Evolutionary conservation across 2,888 invertebrate species (phyloP), one percentile per base, ranked within the genome.

Genomic region (Creontiades dilutus): DNA sequence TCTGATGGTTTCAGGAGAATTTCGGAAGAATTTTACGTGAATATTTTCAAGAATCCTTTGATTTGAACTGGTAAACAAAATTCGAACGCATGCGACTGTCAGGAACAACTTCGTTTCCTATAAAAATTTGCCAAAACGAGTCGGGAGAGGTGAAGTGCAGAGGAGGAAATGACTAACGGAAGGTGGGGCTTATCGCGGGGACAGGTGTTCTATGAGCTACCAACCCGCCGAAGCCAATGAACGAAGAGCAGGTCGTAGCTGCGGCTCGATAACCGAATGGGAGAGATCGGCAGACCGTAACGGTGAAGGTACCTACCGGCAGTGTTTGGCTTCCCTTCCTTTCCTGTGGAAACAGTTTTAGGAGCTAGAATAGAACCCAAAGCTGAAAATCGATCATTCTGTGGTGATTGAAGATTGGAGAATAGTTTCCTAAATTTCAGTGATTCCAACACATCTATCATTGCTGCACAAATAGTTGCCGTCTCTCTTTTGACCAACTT

Each of bases 141-240:
- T 4, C 37, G 37, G 7, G 37, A 12, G 52, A 52, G 52, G 52
- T 52, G 52, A 52, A 61, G 19, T 19, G 16, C 19, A 61, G 61
- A 0, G n/a, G 9, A 19, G 68, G 68, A 68, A 68, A 11, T 68
- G 68, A 68, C 68, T 68, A 68, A 68, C 68, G 68, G 68, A 68
- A 68, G 68, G 68, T 68, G 27, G 52, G 11, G n/a, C 68, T 12
- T 27, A 7, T n/a, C 19, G 19, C 23, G 23, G 68, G 27, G 68
- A 52, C 68, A 68, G 68, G 68, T 68, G 68, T 13, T 4, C 68
- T 23, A 19, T 23, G 4, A 23, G 68, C 27, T 23, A 23, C 68
- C 37, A 37, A 37, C 37, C 37, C 37, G 37, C 37, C 37, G 37
- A 37, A 37, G 37, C 37, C 37, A 7, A 4, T 37, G 37, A 7